Evolutionary conservation across 2,888 invertebrate species (phyloP), one percentile per base, ranked within the genome.

Genomic region (Ectobius pallidus): DNA sequence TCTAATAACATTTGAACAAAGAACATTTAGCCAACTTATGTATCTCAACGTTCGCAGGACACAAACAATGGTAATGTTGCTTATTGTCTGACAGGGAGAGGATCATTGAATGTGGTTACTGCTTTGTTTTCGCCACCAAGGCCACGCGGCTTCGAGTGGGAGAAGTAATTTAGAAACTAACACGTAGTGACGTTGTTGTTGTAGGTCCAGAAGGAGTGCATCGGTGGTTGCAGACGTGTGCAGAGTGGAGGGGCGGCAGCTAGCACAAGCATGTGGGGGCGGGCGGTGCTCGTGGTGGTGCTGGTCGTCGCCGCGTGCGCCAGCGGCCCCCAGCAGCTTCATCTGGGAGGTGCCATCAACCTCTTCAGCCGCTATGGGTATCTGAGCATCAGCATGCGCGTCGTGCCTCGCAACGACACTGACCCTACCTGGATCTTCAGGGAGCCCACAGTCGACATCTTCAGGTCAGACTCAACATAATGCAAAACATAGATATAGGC

Each of bases 281-380:
- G 83, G 78, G 82, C 82, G 49, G 22, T 62, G 52, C 42, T 34
- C 79, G 82, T 83, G 81, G 79, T 85, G 78, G 81, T 81, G 76
- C 80, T 84, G 79, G 79, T 81, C 77, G 80, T 80, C 76, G 71
- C 79, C 75, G 77, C 46, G 7, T 22, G 22, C n/a, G 22, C 18
- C 27, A 14, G 11, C 14, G 22, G 25, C 22, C 25, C 55, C 25
- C 49, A 62, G 4, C 67, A 88, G 80, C 87, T 91, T 70, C 89
- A 91, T 77, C 90, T 93, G 76, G 95, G 95, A 78, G 91, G 92
- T 80, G 92, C 94, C 75, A 91, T 95, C 80, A 94, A 95, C 83
- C 89, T 95, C 79, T 95, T 95, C 82, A 87, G 87, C 75, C 84
- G 87, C 68, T 91, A 91, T 86, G 93, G 92, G 76, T 93, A 92